Percentiles rank a stretch among this genome's conserved stretches.
These are phyloP conservation scores for Mus caroli DNA, from an alignment of 2,797 vertebrate species.

Conservation along the genomic window DNA sequence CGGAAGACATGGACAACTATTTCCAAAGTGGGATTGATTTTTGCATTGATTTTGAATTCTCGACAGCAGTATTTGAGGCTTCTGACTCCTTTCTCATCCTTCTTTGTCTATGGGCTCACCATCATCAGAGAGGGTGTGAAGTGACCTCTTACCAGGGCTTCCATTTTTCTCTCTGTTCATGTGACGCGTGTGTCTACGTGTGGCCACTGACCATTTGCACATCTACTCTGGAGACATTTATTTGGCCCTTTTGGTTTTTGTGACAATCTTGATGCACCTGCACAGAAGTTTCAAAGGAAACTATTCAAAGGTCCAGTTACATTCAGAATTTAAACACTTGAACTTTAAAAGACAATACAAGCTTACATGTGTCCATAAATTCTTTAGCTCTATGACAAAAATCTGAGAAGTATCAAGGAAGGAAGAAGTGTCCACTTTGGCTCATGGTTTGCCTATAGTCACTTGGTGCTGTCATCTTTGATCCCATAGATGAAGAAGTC, in stretches of 20 bases:
- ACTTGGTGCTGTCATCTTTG: background rate
- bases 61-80: background rate
- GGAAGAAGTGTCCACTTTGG: background rate
- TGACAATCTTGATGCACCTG: background rate
- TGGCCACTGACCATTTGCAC: background rate
- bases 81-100: background rate
- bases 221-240: background rate
- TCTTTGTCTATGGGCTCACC: background rate
- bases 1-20: background rate
- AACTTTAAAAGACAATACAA: conserved; percentile 40
- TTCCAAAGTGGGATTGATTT: conserved; percentile 18
- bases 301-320: conserved; percentile 9
- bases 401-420: background rate
- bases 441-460: background rate
- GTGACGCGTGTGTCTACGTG: background rate
- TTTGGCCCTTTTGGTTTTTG: conserved; percentile 41
- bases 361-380: background rate
- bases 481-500: background rate
- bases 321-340: background rate
- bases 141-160: background rate
- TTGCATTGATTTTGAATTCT: background rate
- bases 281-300: conserved; percentile 40
- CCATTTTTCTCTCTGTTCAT: background rate
- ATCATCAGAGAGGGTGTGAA: background rate
- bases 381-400: background rate